Evolutionary conservation across 2,888 invertebrate genomes (phyloP), one percentile per base, ranked within the genome.

Genomic region (Leptinotarsa rubiginosa): DNA sequence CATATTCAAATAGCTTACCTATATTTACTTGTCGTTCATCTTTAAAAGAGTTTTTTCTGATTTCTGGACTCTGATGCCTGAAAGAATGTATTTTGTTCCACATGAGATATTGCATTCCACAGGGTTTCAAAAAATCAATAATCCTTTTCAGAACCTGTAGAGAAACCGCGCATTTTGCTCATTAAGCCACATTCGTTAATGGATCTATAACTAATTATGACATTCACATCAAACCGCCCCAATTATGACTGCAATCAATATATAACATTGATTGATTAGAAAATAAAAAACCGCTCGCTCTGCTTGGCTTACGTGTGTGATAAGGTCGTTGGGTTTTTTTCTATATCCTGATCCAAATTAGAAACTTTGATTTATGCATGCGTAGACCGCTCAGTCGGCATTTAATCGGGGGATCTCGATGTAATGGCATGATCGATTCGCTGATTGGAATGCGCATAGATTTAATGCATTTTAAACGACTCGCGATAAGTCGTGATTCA

Each of bases 201-300:
- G 56, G 56, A 20, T 20, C 2, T 18, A 13, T 22, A 56, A 56
- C 56, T 56, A 56, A 56, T 56, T 56, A 56, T 22, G 56, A 56
- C 56, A 56, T 56, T 56, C 15, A 20, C 56, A 22, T 12, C 56
- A 15, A 56, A 56, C 56, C 56, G 56, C 22, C 56, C 20, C 13
- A 56, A 56, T 56, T 22, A 56, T 56, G 56, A 20, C 56, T 22
- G 56, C 56, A 22, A 56, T 56, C 2, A 56, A 56, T 56, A 22
- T 56, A 22, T 56, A 56, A 56, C 25, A 56, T 56, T 56, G 56
- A 56, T 56, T 20, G 56, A 56, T 25, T 56, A 22, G 22, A 56
- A 15, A 56, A 56, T 56, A 22, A 56, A 56, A 22, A 56, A 56
- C 20, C 56, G 56, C 22, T 22, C 13, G 4, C 25, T 56, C 22